phyloP scores from a whole-genome alignment of 92 coral and sea anemone genomes.

The Parazoanthus atlanticus region DNA sequence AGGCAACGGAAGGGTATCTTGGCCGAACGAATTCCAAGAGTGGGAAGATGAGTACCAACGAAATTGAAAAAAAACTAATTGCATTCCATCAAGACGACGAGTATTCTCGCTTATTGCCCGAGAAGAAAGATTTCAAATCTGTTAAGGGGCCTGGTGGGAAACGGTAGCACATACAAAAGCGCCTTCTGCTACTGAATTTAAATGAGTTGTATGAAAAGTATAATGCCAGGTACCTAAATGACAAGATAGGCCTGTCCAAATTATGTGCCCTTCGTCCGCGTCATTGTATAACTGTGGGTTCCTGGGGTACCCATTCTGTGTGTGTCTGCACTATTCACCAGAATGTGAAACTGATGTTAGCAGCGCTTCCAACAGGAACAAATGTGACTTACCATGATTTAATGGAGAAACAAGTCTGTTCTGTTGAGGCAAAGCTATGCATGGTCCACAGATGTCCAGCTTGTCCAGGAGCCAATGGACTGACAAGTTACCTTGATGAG shows the following conservation, averaged over 20 bases:
- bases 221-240: too few relatives aligned
- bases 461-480: background rate
- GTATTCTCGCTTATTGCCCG: slow-evolving; percentile 43
- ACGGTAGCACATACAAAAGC: slow-evolving; percentile 48
- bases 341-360: too few relatives aligned
- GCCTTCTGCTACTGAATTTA: slow-evolving; percentile 15
- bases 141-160: slow-evolving; percentile 49
- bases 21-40: slow-evolving; percentile 25
- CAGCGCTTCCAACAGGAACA: too few relatives aligned
- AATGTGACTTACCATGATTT: too few relatives aligned
- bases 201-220: background rate
- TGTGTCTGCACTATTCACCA: too few relatives aligned
- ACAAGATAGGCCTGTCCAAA: too few relatives aligned
- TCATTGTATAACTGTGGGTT: too few relatives aligned
- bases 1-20: slow-evolving; percentile 32
- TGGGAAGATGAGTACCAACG: slow-evolving; percentile 13
- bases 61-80: slow-evolving; percentile 22
- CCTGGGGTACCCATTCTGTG: too few relatives aligned
- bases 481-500: too few relatives aligned
- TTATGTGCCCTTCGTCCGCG: too few relatives aligned
- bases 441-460: background rate
- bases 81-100: slow-evolving; percentile 17
- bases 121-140: slow-evolving; percentile 60
- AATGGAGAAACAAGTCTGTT: too few relatives aligned
- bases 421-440: too few relatives aligned